Conservation (phyloP, 2,113 vertebrate species). For the Cinclus mexicanus region DNA sequence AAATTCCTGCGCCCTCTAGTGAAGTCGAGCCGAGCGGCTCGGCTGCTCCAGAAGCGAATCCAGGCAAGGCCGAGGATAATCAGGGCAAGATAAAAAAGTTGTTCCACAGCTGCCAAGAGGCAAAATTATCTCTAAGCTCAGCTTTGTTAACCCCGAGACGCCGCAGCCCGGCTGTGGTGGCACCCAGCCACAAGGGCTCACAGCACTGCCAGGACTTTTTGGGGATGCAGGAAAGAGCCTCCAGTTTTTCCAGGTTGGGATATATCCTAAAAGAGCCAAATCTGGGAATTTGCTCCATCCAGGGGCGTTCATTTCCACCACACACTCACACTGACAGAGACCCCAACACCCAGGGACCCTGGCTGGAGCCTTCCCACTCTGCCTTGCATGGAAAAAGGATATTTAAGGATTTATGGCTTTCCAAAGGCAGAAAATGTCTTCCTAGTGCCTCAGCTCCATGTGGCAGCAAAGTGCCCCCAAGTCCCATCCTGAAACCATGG, state of each 20-base stretch:
- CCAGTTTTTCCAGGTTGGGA: fast-evolving
- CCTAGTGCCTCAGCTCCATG: background rate
- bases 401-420: conserved; percentile 31
- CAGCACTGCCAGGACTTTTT: fast-evolving
- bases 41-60: background rate
- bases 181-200: fast-evolving
- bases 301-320: fast-evolving
- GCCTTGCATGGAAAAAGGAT: background rate
- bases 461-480: fast-evolving
- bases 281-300: background rate
- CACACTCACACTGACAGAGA: fast-evolving
- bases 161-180: background rate
- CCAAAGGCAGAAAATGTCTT: conserved; percentile 7
- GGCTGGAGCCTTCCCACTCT: background rate
- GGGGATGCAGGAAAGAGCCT: background rate
- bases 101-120: background rate
- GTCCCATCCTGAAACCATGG: background rate
- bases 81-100: background rate
- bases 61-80: background rate
- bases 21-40: conserved; percentile 25
- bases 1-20: conserved; percentile 79
- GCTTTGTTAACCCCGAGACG: background rate
- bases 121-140: background rate
- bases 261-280: background rate
- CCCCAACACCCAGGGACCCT: background rate